Base-by-base conservation (phyloP, 2,797 vertebrate genomes). In the Danio kyathit region DNA sequence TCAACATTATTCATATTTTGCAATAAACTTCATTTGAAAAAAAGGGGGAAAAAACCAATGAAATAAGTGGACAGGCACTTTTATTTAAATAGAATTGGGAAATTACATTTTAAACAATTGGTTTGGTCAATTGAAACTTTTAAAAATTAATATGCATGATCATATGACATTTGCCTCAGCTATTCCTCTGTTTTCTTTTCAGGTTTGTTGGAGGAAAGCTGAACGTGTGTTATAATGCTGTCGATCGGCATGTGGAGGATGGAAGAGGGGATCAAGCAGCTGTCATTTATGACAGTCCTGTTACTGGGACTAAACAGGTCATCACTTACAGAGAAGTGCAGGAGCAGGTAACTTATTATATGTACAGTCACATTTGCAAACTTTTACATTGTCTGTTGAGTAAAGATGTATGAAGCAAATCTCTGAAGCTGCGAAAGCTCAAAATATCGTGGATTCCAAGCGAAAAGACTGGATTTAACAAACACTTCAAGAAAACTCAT, bases 131-230 rank as follows among this genome's bases (percentile, higher is more conserved):
- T 65, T 43, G n/a, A 9, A 14, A 38, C 16, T 44, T 2, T 10
- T 14, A 5, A 44, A 44, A 13, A 19, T 14, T 13, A 21, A 59
- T 17, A 44, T n/a, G 40, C 40, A 40, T 70, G 21, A 8, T 5
- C 7, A 51, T 16, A 11, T 1, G 5, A 51, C 46, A 2, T 69
- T 38, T 19, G n/a, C 17, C 57, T 56, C 6, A 19, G 2, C 40
- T 16, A 11, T 46, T 51, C 21, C 4, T 52, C 1, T 54, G 16
- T 76, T 64, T 29, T 10, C 38, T 5, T 56, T 92, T 70, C 77
- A 99, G 97, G 97, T 99, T 96, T 91, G 93, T 96, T 6, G 96
- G 95, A 49, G 97, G 97, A 74, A 95, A 96, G 90, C 86, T 99
- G 74, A 99, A 98, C 88, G 92, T 98, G 84, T 99, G 97, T 88